These are phyloP conservation scores for Anthoptus insignis DNA, from an alignment of 2,888 invertebrate genomes.

Conservation along the genomic window DNA sequence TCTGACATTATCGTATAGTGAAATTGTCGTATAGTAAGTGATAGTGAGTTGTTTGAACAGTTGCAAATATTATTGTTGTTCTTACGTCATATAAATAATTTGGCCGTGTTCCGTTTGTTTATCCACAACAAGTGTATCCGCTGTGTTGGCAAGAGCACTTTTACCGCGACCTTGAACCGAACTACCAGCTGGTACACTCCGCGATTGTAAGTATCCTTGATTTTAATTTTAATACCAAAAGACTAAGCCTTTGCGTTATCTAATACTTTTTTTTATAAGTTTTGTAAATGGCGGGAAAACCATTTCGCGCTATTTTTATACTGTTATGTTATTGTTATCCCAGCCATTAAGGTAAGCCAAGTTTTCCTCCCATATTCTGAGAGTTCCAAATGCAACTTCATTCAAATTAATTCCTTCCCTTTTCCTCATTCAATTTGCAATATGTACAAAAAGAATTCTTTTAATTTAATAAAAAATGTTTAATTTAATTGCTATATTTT, in stretches of 20 bases:
- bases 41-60: slow-evolving; percentile 63
- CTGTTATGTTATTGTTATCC: neutral
- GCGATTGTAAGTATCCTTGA: slow-evolving; percentile 65
- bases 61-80: slow-evolving; percentile 66
- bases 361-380: no score
- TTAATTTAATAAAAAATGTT: no score
- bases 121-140: slow-evolving; percentile 65
- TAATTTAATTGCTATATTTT: no score
- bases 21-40: slow-evolving; percentile 16
- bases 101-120: slow-evolving; percentile 74
- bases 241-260: slow-evolving; percentile 4
- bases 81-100: slow-evolving; percentile 80
- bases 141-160: slow-evolving; percentile 62
- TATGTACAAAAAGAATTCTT: no score
- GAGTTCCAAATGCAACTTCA: no score
- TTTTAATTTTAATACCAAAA: slow-evolving; percentile 43
- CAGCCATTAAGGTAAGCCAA: neutral
- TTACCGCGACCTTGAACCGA: slow-evolving; percentile 70
- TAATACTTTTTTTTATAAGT: neutral
- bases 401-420: no score
- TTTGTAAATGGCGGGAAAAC: slow-evolving; percentile 1
- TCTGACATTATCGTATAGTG: neutral
- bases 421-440: no score
- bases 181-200: slow-evolving; percentile 70
- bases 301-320: slow-evolving; percentile 1